A percentile compares a stretch with the other conserved stretches of the same genome.
These are phyloP conservation scores for Anthopleura sola DNA, from an alignment of 64 coral and sea anemone genomes.

Conservation along the genomic window DNA sequence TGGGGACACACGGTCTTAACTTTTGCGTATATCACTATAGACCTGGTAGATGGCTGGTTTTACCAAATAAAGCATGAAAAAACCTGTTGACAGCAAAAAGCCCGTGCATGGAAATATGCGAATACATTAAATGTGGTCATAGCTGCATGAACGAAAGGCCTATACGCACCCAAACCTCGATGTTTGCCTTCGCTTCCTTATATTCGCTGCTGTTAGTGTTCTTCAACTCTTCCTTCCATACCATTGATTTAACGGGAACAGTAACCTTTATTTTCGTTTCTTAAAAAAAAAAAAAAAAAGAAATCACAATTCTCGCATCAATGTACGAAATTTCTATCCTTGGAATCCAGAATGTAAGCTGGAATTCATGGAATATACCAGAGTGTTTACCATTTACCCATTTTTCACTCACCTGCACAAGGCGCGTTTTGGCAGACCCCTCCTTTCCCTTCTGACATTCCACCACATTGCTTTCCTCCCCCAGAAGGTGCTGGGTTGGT, in stretches of 20 bases:
- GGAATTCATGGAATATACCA: too few relatives aligned
- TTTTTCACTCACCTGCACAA: background rate
- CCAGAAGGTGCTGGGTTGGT: slow-evolving; percentile 5
- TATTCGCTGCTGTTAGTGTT: background rate
- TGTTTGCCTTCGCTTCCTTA: background rate
- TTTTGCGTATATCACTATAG: background rate
- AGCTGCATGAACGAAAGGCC: too few relatives aligned
- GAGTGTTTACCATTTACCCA: too few relatives aligned
- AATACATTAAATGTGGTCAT: too few relatives aligned
- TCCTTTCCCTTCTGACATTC: background rate
- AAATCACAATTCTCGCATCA: background rate
- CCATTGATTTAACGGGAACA: background rate
- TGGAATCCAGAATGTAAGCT: too few relatives aligned
- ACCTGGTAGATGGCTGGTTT: too few relatives aligned
- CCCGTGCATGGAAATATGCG: too few relatives aligned
- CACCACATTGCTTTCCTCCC: background rate
- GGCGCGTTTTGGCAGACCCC: background rate
- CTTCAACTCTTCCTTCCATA: background rate
- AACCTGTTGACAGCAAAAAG: too few relatives aligned
- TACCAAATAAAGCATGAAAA: too few relatives aligned
- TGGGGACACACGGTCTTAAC: too few relatives aligned
- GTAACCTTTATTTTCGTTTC: background rate
- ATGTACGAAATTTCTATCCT: too few relatives aligned
- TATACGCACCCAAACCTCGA: background rate
- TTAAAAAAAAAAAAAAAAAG: background rate